These are phyloP conservation scores for Iguana delicatissima DNA, from an alignment of 2,797 vertebrate genomes.

Conservation along the genomic window DNA sequence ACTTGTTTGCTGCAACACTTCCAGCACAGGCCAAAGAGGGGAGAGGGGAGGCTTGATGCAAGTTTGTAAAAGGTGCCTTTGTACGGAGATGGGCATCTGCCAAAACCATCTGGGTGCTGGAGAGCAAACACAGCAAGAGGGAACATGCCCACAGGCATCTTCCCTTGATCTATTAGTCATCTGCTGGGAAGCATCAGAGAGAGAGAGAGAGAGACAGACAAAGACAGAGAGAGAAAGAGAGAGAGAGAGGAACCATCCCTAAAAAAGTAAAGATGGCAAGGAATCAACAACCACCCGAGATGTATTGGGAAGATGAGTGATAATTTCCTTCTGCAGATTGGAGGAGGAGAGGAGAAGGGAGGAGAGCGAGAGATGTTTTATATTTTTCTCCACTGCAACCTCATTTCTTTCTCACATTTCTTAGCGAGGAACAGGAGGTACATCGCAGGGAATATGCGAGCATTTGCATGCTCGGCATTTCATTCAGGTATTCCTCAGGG, in stretches of 20 bases:
- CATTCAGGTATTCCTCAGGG: background rate
- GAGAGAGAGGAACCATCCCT: background rate
- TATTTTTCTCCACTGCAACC: background rate
- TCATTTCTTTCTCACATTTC: background rate
- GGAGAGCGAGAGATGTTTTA: background rate
- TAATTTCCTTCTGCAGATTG: too few relatives aligned
- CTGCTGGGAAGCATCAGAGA: background rate
- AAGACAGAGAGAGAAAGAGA: too few relatives aligned
- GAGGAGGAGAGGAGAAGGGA: background rate
- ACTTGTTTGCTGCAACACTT: too few relatives aligned
- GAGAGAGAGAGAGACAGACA: too few relatives aligned
- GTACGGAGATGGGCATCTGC: background rate
- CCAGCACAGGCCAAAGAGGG: too few relatives aligned
- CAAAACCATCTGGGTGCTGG: background rate
- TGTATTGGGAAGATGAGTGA: background rate
- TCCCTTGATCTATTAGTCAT: background rate
- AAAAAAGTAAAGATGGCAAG: background rate
- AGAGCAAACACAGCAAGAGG: background rate
- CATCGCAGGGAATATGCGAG: background rate
- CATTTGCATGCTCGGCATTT: background rate
- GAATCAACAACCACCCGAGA: background rate
- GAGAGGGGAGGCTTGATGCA: background rate
- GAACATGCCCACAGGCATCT: background rate
- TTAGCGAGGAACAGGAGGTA: background rate
- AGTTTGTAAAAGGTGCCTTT: background rate